Conservation (phyloP, 2,888 invertebrate genomes). For the Heteropelma amictum region DNA sequence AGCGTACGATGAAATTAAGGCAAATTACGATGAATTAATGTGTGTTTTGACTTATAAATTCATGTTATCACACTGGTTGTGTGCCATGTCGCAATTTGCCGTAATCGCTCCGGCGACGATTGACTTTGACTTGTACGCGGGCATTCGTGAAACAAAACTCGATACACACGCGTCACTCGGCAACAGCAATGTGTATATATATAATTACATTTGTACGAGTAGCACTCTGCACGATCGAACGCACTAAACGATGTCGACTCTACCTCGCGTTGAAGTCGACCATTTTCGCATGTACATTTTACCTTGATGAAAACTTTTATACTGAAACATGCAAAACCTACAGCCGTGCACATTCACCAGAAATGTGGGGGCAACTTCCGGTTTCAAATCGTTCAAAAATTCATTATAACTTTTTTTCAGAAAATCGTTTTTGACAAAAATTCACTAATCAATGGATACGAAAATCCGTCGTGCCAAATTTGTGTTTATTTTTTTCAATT, state of each 20-base stretch:
- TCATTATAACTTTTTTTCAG: not conserved
- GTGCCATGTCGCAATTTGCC: slow-evolving; percentile 12
- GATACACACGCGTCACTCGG: slow-evolving; percentile 15
- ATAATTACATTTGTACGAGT: not conserved
- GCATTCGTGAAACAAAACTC: not conserved
- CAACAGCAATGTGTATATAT: slow-evolving; percentile 23
- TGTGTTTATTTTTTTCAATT: too few relatives aligned
- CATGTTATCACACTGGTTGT: not conserved
- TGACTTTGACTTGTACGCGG: not conserved
- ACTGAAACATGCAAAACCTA: not conserved
- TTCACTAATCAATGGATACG: too few relatives aligned
- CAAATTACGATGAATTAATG: too few relatives aligned
- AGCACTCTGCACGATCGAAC: slow-evolving; percentile 39
- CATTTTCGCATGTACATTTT: not conserved
- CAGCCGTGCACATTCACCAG: not conserved
- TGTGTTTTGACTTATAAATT: not conserved
- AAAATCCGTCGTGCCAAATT: too few relatives aligned
- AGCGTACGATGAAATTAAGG: too few relatives aligned
- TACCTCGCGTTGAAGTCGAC: not conserved
- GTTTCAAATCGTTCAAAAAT: not conserved
- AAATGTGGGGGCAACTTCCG: not conserved
- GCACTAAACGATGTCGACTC: not conserved
- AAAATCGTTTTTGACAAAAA: not conserved
- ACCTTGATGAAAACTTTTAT: slow-evolving; percentile 25
- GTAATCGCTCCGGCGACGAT: slow-evolving; percentile 37